phyloP scores from a whole-genome alignment of 1,140 invertebrate species.

The Diabrotica virgifera region DNA sequence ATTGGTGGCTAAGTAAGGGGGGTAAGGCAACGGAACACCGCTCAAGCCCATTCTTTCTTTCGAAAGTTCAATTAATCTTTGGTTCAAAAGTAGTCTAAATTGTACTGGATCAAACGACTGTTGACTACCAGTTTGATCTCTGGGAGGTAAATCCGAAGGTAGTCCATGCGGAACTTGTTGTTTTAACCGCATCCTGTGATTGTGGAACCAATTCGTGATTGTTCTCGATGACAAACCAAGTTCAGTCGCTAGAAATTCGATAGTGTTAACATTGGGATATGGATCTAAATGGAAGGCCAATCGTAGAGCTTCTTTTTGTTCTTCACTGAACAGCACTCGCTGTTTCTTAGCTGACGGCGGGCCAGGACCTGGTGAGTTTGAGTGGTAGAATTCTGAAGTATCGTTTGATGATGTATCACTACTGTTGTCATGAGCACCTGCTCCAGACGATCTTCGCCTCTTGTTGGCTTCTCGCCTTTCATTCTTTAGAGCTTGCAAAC shows the following conservation, averaged over 20 bases:
- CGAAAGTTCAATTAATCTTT: conserved; percentile 80
- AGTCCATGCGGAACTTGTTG: conserved; percentile 77
- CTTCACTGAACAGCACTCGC: conserved; percentile 93
- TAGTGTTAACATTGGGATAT: conserved; percentile 92
- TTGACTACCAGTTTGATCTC: conserved; percentile 59
- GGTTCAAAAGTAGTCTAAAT: conserved; percentile 82
- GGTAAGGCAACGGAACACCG: conserved; percentile 69
- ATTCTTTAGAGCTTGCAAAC: conserved; percentile 81
- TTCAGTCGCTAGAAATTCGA: conserved; percentile 91
- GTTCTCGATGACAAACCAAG: conserved; percentile 90
- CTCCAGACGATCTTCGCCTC: conserved; percentile 72
- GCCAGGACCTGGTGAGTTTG: conserved; percentile 73
- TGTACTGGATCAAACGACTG: conserved; percentile 85
- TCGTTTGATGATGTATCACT: conserved; percentile 85
- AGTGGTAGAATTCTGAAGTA: conserved; percentile 85
- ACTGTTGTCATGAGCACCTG: conserved; percentile 76
- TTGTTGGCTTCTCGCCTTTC: conserved; percentile 88
- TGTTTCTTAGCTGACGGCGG: conserved; percentile 84
- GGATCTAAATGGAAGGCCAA: conserved; percentile 93
- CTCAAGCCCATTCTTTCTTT: conserved; percentile 74
- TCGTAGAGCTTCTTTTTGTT: conserved; percentile 94
- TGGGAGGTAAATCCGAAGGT: conserved; percentile 64
- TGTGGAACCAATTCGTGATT: conserved; percentile 96
- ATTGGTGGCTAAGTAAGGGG: conserved; percentile 71
- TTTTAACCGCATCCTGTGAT: conserved; percentile 97